Percentiles rank a stretch among this genome's conserved stretches.
These are phyloP conservation scores for Spodoptera picta DNA, from an alignment of 2,888 invertebrate species.

Conservation along the genomic window DNA sequence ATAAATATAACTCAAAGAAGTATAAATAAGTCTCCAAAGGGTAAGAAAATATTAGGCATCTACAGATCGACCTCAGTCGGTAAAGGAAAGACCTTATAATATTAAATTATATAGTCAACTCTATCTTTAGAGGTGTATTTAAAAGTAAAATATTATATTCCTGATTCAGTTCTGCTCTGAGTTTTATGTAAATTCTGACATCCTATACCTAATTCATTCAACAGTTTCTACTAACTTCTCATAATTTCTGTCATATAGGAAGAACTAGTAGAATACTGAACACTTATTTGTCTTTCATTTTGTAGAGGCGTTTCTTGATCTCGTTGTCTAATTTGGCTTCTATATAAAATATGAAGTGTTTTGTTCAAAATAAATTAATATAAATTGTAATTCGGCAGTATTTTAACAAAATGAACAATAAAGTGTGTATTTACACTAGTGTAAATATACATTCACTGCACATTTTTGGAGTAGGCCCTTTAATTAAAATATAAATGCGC, in stretches of 20 bases:
- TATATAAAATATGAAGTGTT: slow-evolving; percentile 14
- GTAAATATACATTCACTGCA: slow-evolving; percentile 22
- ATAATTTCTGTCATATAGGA: slow-evolving; percentile 9
- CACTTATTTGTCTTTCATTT: slow-evolving; percentile 1
- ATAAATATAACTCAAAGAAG: no score
- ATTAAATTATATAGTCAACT: no score
- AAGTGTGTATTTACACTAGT: slow-evolving; percentile 5
- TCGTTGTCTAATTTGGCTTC: not conserved
- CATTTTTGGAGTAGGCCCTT: slow-evolving; percentile 39
- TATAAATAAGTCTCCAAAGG: no score
- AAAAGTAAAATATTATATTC: slow-evolving; percentile 20
- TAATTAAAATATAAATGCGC: slow-evolving; percentile 60
- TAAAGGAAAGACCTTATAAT: no score
- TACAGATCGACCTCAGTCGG: no score
- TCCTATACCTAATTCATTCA: slow-evolving; percentile 7
- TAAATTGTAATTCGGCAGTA: slow-evolving; percentile 54
- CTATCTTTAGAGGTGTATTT: slow-evolving; percentile 6
- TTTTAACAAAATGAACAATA: no score
- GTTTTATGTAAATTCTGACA: slow-evolving; percentile 13
- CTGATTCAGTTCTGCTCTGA: slow-evolving; percentile 2
- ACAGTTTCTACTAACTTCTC: not conserved
- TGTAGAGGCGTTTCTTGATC: not conserved
- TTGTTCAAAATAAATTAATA: slow-evolving; percentile 60
- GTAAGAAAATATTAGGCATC: no score
- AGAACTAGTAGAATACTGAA: slow-evolving; percentile 7